These are phyloP conservation scores for Alces alces DNA, from an alignment of 2,113 vertebrate species.

Conservation along the genomic window DNA sequence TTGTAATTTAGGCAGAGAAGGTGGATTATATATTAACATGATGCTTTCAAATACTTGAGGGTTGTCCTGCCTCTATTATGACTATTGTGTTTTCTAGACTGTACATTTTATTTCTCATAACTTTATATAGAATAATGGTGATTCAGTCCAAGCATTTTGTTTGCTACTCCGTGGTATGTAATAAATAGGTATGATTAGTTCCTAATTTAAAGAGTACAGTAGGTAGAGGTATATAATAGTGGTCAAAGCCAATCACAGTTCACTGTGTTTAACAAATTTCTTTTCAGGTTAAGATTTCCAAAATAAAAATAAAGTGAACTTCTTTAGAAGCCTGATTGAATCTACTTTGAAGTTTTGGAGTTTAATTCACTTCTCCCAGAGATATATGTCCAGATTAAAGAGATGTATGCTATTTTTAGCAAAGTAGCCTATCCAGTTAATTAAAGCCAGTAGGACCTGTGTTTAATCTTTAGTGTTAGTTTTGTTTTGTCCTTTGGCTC, in stretches of 20 bases:
- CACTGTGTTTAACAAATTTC: neutral
- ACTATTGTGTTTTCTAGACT: neutral
- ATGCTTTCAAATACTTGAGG: neutral
- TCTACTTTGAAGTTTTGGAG: constrained; percentile 2
- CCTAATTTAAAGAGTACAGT: neutral
- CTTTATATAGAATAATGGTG: neutral
- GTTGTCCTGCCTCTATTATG: neutral
- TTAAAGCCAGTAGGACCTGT: neutral
- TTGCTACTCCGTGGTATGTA: neutral
- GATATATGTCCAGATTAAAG: neutral
- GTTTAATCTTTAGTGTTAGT: constrained; percentile 32
- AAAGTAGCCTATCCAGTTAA: constrained; percentile 9
- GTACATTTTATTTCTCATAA: neutral
- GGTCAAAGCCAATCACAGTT: neutral
- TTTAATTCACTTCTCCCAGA: constrained; percentile 12
- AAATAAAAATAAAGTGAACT: neutral
- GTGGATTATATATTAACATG: neutral
- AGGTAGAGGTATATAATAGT: neutral
- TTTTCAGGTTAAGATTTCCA: neutral
- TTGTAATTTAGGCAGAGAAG: neutral
- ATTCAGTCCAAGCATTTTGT: neutral
- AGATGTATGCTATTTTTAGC: constrained; percentile 34
- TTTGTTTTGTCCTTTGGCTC: constrained; percentile 12
- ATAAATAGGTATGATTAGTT: neutral
- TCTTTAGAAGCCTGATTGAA: neutral